phyloP scores from a whole-genome alignment of 2,797 vertebrate species.

The Psittacula derbiana region DNA sequence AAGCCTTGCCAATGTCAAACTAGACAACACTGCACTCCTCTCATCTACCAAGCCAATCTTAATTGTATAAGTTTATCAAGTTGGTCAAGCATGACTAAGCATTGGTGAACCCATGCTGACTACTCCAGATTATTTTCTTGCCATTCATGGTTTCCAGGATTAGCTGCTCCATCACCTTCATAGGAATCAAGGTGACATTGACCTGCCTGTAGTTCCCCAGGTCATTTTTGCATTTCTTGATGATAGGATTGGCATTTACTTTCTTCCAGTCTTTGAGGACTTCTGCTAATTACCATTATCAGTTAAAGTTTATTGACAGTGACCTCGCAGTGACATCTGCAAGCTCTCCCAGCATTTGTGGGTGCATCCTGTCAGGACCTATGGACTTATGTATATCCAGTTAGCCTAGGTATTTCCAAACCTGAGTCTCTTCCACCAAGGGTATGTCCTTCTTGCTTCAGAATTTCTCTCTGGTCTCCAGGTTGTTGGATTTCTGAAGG shows the following conservation, averaged over 20 bases:
- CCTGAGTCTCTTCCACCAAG: neutral
- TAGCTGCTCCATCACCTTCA: neutral
- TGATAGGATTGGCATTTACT: neutral
- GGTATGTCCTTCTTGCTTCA: neutral
- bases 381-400: neutral
- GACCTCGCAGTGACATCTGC: neutral
- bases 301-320: neutral
- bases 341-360: neutral
- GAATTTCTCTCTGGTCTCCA: neutral
- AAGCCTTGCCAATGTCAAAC: neutral
- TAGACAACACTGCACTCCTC: neutral
- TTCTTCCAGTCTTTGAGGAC: neutral
- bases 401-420: neutral
- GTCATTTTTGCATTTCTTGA: neutral
- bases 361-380: neutral
- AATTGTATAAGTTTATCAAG: neutral
- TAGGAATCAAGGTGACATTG: rapidly evolving
- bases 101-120: neutral
- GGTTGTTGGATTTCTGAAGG: neutral
- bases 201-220: neutral
- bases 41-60: neutral
- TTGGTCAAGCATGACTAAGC: neutral
- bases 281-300: neutral
- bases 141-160: neutral
- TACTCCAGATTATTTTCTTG: neutral